Evolutionary conservation across 2,888 invertebrate genomes (phyloP).

Genomic region (Hydroisotoma schaefferi): DNA sequence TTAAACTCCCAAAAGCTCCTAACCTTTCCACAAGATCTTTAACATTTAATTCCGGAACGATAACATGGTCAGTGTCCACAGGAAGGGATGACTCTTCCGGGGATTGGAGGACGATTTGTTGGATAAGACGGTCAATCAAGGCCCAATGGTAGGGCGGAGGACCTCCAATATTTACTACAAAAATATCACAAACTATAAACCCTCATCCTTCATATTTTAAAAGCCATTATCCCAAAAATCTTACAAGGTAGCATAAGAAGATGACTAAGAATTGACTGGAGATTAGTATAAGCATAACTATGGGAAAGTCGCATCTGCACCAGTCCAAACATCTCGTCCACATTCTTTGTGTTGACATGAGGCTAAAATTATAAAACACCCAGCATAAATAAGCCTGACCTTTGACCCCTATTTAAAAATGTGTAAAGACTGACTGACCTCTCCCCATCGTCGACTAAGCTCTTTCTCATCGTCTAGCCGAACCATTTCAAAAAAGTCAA

Average conservation of each 20-base stretch:
- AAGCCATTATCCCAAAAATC: constrained; percentile 58
- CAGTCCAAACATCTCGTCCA: constrained; percentile 86
- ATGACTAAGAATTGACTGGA: constrained; percentile 85
- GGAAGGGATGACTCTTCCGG: not conserved
- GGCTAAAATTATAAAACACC: constrained; percentile 60
- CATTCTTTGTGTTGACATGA: constrained; percentile 91
- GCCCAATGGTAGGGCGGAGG: constrained; percentile 62
- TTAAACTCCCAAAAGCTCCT: constrained; percentile 45
- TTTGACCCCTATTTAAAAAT: too few species aligned
- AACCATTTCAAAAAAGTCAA: constrained; percentile 98
- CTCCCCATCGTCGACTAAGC: constrained; percentile 67
- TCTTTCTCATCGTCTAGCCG: constrained; percentile 95
- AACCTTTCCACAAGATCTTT: constrained; percentile 79
- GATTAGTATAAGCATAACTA: constrained; percentile 88
- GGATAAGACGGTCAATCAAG: constrained; percentile 86
- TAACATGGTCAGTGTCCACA: constrained; percentile 57
- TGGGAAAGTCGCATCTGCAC: constrained; percentile 69
- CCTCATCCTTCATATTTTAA: not conserved
- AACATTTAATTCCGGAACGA: constrained; percentile 83
- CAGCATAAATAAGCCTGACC: too few species aligned
- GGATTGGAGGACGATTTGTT: constrained; percentile 82
- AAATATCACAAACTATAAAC: not conserved
- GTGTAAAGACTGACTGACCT: constrained; percentile 54
- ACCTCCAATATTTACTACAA: constrained; percentile 26
- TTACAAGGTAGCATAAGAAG: constrained; percentile 75